phyloP scores from a whole-genome alignment of 2,888 invertebrate genomes.

The Cataglyphis cursor region DNA sequence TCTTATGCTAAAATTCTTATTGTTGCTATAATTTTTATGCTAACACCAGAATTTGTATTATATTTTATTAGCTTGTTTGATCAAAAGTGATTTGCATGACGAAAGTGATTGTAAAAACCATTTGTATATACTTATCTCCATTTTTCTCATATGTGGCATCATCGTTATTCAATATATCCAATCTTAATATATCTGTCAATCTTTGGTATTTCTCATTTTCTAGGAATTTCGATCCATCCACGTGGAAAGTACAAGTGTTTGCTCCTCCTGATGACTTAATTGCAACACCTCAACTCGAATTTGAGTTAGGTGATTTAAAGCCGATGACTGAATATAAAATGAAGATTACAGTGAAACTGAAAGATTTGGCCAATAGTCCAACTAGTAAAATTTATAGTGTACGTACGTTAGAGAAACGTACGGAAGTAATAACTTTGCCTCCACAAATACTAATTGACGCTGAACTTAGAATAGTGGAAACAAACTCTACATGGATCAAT shows the following conservation, averaged over 20 bases:
- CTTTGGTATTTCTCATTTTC: constrained; percentile 30
- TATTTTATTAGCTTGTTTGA: too few species aligned
- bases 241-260: constrained; percentile 95
- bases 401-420: constrained; percentile 89
- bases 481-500: constrained; percentile 93
- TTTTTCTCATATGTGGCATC: background rate
- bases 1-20: too few species aligned
- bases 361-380: constrained; percentile 93
- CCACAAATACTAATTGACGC: constrained; percentile 91
- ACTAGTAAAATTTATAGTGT: constrained; percentile 93
- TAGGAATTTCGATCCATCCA: constrained; percentile 90
- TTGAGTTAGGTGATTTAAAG: constrained; percentile 92
- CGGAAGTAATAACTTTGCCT: constrained; percentile 88
- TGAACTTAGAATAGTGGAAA: constrained; percentile 91
- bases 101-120: background rate
- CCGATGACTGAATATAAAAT: constrained; percentile 94
- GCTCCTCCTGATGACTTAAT: constrained; percentile 95
- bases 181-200: background rate
- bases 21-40: too few species aligned
- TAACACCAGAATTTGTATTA: too few species aligned
- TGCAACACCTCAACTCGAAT: constrained; percentile 94
- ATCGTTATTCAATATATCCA: background rate
- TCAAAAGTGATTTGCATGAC: too few species aligned
- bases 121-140: background rate
- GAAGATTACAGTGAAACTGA: constrained; percentile 92